phyloP scores from a whole-genome alignment of 2,888 invertebrate species.

The Eupithecia insigniata region DNA sequence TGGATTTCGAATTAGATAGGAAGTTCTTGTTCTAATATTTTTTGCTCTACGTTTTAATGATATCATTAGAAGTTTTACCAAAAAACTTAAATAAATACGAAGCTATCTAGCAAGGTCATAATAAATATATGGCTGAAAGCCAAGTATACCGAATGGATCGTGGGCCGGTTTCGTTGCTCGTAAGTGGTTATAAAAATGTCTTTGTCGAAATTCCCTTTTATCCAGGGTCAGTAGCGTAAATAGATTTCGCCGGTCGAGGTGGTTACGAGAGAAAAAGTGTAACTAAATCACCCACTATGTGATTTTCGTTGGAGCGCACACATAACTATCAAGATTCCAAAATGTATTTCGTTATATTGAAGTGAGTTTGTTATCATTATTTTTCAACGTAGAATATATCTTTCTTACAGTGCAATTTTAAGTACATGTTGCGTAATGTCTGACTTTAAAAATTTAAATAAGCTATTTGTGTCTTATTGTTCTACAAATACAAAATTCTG shows the following conservation, averaged over 20 bases:
- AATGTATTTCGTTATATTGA: too few relatives aligned
- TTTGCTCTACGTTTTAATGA: background rate
- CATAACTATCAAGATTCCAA: background rate
- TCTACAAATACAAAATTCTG: too few relatives aligned
- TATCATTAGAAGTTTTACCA: background rate
- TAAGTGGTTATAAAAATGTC: constrained; percentile 36
- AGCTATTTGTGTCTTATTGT: too few relatives aligned
- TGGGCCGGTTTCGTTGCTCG: constrained; percentile 34
- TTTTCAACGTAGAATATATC: background rate
- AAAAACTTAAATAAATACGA: background rate
- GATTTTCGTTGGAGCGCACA: background rate
- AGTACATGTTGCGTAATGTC: too few relatives aligned
- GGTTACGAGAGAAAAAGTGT: constrained; percentile 17
- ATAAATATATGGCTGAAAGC: constrained; percentile 40
- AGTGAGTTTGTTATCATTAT: background rate
- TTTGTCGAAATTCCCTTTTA: constrained; percentile 25
- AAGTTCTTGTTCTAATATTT: background rate
- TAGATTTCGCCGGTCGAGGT: constrained; percentile 25
- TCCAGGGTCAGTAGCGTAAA: constrained; percentile 27
- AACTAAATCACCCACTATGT: constrained; percentile 7
- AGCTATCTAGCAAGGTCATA: constrained; percentile 16
- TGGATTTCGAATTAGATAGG: background rate
- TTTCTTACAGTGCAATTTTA: too few relatives aligned
- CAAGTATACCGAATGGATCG: constrained; percentile 38
- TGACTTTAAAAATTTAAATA: background rate